These are phyloP conservation scores for Parapristionchus giblindavisi DNA, from an alignment of 2,888 invertebrate genomes.

Conservation along the genomic window DNA sequence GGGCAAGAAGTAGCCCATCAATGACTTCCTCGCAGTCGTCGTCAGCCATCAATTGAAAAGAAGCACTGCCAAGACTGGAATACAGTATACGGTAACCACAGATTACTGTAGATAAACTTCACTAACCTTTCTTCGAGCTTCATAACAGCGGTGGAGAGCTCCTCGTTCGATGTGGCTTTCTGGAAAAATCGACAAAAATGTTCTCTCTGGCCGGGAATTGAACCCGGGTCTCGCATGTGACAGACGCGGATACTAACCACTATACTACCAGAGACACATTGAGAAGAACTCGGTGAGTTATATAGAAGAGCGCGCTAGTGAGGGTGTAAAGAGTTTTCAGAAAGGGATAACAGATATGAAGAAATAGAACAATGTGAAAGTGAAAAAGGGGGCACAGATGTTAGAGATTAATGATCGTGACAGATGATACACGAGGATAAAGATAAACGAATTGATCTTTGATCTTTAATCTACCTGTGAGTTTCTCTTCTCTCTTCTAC, in stretches of 20 bases:
- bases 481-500: slow-evolving; percentile 15
- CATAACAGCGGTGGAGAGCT: background rate
- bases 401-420: background rate
- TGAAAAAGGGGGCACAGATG: background rate
- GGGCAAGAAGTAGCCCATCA: too few species aligned
- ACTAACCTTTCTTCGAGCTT: slow-evolving; percentile 31
- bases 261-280: slow-evolving; percentile 71
- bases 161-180: background rate
- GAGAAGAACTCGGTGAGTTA: background rate
- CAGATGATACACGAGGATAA: background rate
- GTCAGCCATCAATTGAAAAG: too few species aligned
- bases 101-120: too few species aligned
- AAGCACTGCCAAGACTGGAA: background rate
- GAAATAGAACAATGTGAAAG: background rate
- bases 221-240: slow-evolving; percentile 75
- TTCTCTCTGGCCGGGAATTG: slow-evolving; percentile 74
- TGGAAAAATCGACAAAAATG: slow-evolving; percentile 34
- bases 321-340: too few species aligned
- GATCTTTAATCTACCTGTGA: slow-evolving; percentile 11
- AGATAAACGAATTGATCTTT: background rate
- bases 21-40: too few species aligned
- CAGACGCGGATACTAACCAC: slow-evolving; percentile 75
- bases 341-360: background rate
- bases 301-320: background rate
- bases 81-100: background rate